Evolutionary conservation across 1,140 invertebrate genomes (phyloP), one percentile per base, ranked within the genome.

Genomic region (Leptonema lineaticorne): DNA sequence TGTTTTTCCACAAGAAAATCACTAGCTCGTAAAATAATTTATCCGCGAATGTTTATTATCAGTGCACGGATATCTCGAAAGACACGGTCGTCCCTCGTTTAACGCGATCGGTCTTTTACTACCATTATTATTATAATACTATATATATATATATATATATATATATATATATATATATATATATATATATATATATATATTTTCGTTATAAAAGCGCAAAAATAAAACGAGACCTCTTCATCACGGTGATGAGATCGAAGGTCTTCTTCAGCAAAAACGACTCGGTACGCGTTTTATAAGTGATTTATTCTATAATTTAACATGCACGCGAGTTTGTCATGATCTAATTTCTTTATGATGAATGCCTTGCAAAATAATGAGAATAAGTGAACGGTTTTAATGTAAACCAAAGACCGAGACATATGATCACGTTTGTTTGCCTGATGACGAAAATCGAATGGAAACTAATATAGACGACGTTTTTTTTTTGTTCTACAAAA

Each of bases 331-430:
- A 66, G 63, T 37, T 66, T 66, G 63, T 66, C 63, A 66, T 66
- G 63, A 66, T 66, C 63, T 33, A 66, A 37, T 66, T 66, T 66
- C 63, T 22, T 16, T 57, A 37, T 66, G 63, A 66, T 66, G 56
- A 66, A 66, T 66, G 63, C 48, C 63, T 48, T 53, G 30, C 27
- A 27, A 46, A 29, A 53, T 65, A 53, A 53, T 18, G 33, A 50
- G 27, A 26, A 41, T 56, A 66, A 57, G 63, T 66, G 63, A 66
- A 37, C 50, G 48, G 63, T 66, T 33, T 53, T 41, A 41, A 53
- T 26, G 50, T 53, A 48, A 46, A 46, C 24, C 26, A 27, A 20
- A 22, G 24, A 20, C n/a, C n/a, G n/a, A n/a, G n/a, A 18, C 30
- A 33, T 29, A 14, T 22, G 27, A 37, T 62, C 59, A 62, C 59